Evolutionary conservation across 2,797 vertebrate species (phyloP).

Genomic region (Mormyrops boulengeri): DNA sequence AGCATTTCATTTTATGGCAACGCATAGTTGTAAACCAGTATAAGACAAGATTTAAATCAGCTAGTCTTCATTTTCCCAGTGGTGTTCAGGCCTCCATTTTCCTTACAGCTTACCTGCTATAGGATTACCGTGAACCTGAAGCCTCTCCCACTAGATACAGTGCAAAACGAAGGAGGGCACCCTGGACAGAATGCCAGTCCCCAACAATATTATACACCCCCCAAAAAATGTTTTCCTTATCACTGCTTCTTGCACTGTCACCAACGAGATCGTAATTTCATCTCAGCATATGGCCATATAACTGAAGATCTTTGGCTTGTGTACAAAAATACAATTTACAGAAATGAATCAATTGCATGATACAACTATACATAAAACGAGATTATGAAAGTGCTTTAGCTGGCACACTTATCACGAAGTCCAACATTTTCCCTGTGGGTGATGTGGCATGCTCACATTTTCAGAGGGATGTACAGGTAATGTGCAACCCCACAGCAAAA

Average conservation of each 20-base stretch:
- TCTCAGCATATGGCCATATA: neutral
- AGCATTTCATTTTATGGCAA: slow-evolving; percentile 23
- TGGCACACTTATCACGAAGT: neutral
- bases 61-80: neutral
- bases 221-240: neutral
- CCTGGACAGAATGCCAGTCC: neutral
- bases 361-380: neutral
- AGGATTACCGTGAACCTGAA: neutral
- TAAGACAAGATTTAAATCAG: neutral
- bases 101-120: neutral
- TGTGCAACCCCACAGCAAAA: neutral
- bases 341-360: neutral
- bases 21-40: neutral
- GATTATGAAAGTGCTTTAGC: neutral
- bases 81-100: neutral
- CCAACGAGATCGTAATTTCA: neutral
- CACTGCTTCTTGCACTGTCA: neutral
- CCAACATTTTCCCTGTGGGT: neutral
- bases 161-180: neutral
- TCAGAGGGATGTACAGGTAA: neutral
- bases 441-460: neutral
- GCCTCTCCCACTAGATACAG: neutral
- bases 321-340: neutral
- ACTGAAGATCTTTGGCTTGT: neutral
- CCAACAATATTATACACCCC: no score